A percentile compares a stretch with the other conserved stretches of the same genome.
phyloP scores from a whole-genome alignment of 2,113 vertebrate genomes.

The Cygnus buccinator region DNA sequence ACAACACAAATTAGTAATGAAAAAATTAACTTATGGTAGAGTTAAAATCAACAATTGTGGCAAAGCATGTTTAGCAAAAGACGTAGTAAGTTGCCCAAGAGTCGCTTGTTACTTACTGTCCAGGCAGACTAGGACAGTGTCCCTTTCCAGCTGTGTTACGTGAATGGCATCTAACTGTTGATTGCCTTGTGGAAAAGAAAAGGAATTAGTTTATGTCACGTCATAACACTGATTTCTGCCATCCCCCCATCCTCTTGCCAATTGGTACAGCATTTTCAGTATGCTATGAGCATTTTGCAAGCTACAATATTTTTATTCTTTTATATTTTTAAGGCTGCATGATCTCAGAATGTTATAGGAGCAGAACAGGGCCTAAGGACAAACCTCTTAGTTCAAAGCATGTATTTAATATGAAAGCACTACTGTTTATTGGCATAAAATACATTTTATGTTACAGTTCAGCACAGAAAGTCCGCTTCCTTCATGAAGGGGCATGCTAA shows the following conservation, averaged over 20 bases:
- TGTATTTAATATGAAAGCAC: background rate
- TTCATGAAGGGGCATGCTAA: accelerated
- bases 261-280: background rate
- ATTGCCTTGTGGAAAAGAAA: constrained; percentile 72
- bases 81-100: background rate
- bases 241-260: background rate
- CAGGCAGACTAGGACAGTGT: constrained; percentile 96
- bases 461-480: background rate
- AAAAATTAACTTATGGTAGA: background rate
- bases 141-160: constrained; percentile 95
- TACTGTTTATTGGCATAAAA: background rate
- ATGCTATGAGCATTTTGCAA: background rate
- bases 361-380: background rate
- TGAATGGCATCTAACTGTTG: constrained; percentile 95
- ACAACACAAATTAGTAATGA: background rate
- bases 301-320: background rate
- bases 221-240: background rate
- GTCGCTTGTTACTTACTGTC: constrained; percentile 86
- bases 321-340: background rate
- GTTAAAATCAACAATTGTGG: background rate
- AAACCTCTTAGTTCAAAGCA: background rate
- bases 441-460: background rate
- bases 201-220: background rate
- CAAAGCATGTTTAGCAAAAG: background rate
- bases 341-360: background rate